Conservation (phyloP, 2,797 vertebrate species). For the Onychomys leucogaster region DNA sequence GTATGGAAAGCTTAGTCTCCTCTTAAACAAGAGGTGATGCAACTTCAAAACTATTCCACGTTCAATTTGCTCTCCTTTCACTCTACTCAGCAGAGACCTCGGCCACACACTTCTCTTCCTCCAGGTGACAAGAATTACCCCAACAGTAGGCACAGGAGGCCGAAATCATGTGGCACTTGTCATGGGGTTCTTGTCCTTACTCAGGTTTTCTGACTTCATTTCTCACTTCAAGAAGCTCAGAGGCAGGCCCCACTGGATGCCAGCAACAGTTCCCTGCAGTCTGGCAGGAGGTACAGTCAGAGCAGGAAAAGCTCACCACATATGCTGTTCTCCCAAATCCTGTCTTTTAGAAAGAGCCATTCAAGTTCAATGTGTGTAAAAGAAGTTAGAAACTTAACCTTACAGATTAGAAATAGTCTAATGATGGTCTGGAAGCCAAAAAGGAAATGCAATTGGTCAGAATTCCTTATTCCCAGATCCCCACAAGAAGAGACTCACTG, state of each 20-base stretch:
- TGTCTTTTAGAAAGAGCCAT: constrained; percentile 45
- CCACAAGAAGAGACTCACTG: background rate
- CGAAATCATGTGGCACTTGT: background rate
- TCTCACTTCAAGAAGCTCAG: background rate
- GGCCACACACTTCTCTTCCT: background rate
- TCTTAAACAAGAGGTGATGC: background rate
- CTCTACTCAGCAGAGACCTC: background rate
- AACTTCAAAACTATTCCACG: background rate
- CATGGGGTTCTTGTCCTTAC: background rate
- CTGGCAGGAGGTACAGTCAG: background rate
- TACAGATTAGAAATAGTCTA: background rate
- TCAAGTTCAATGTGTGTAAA: constrained; percentile 23
- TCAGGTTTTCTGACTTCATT: constrained; percentile 1
- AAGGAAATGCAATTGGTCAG: constrained; percentile 23
- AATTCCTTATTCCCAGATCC: background rate
- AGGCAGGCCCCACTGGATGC: background rate
- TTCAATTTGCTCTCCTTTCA: background rate
- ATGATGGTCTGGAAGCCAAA: constrained; percentile 23
- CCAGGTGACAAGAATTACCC: background rate
- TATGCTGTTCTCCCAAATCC: background rate
- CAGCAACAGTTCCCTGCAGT: background rate
- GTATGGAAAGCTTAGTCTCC: background rate
- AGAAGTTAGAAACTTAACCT: constrained; percentile 46
- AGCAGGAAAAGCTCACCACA: background rate
- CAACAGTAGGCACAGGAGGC: background rate